Evolutionary conservation across 2,888 invertebrate species (phyloP).

Genomic region (Agelastica alni): DNA sequence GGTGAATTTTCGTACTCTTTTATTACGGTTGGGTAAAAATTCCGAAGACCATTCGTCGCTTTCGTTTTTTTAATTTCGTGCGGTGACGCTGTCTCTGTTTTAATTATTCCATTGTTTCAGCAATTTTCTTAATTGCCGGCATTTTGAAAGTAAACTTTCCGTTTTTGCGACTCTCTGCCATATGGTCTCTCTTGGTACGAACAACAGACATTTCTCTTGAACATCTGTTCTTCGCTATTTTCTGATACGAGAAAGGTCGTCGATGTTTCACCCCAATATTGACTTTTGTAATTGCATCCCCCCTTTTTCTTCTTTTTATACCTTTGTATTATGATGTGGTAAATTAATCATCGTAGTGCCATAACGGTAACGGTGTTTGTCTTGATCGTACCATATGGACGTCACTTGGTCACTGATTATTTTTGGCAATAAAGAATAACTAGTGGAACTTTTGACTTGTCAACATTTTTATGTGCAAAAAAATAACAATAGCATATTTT

Average conservation of each 20-base stretch:
- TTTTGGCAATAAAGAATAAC: too few species aligned
- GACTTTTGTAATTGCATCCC: constrained; percentile 11
- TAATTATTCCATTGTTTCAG: constrained; percentile 48
- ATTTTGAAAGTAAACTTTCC: constrained; percentile 37
- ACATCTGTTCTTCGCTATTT: constrained; percentile 33
- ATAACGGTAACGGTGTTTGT: too few species aligned
- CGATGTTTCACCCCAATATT: constrained; percentile 17
- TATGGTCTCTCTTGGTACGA: constrained; percentile 39
- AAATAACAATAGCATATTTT: too few species aligned
- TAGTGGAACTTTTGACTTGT: too few species aligned
- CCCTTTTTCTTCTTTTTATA: constrained; percentile 4
- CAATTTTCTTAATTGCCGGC: constrained; percentile 47
- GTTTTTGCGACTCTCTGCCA: constrained; percentile 38
- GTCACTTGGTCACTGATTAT: too few species aligned
- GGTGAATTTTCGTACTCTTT: too few species aligned
- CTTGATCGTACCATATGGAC: constrained; percentile 3
- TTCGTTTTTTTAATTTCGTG: constrained; percentile 44
- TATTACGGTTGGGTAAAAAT: too few species aligned
- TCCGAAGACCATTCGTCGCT: constrained; percentile 23
- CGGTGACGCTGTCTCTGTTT: constrained; percentile 41
- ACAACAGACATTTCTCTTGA: constrained; percentile 27
- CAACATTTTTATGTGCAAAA: too few species aligned
- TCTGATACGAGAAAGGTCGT: constrained; percentile 10
- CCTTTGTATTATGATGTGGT: constrained; percentile 4
- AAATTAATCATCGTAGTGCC: neutral